Evolutionary conservation across 64 coral and sea anemone species (phyloP), one percentile per base, ranked within the genome.

Genomic region (Acropora yongei): DNA sequence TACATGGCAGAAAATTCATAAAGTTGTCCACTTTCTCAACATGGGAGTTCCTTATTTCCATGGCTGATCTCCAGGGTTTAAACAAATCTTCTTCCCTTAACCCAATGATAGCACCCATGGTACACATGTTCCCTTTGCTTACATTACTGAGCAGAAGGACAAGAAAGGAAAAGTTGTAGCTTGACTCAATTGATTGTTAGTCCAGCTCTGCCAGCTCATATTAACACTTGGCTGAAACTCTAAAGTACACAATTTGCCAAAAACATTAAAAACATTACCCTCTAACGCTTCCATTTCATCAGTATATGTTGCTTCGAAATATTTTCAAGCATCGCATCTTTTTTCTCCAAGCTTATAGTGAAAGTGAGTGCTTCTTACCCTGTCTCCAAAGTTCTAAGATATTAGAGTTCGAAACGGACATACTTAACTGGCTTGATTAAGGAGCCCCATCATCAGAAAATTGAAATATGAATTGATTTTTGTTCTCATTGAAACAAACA

Each of bases 171-270:
- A 78, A 1, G 75, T 89, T 2, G 87, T 76, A 18, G 87, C 87
- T 42, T 89, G 87, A 10, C 79, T 89, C 1, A 89, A 10, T 18
- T 89, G 74, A 66, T 89, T 89, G 44, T 6, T 12, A 47, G 87
- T 76, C 30, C 30, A 30, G 30, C 30, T 30, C 30, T 30, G 30
- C 30, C 30, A 30, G 30, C 30, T 30, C 30, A 66, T 51, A 44
- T 89, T 57, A 19, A 76, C 87, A 19, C 87, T 19, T 45, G 87
- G 87, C 55, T 89, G 87, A 79, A 89, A 89, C 61, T 89, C 87
- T 47, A 89, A 40, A 45, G 87, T 89, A 43, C 87, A 89, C 39
- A 65, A 39, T 40, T 89, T 16, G 4, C 61, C 43, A 67, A 41
- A 89, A 66, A 89, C 58, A 42, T 30, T 30, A 30, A 30, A 30